Conservation (phyloP, 2,888 invertebrate species). For the Hyalella azteca region DNA sequence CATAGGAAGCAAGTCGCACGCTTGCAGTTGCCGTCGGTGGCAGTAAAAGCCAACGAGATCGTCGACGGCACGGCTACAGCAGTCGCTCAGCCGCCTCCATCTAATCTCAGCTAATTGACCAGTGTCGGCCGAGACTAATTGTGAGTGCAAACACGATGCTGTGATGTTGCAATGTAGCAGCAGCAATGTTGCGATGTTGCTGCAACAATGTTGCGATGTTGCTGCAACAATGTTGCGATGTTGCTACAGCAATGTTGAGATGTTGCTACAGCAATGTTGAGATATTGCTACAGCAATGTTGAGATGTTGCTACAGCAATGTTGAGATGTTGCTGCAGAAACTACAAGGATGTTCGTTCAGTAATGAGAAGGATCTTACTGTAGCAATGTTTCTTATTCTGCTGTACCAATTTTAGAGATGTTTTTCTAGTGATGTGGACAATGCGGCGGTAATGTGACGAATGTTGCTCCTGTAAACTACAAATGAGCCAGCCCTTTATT, state of each 20-base stretch:
- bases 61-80: not conserved
- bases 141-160: not conserved
- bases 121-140: slow-evolving; percentile 6
- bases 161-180: not conserved
- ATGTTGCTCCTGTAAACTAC: too few relatives aligned
- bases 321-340: too few relatives aligned
- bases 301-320: too few relatives aligned
- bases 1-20: too few relatives aligned
- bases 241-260: not conserved
- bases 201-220: not conserved
- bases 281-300: not conserved
- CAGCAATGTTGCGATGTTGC: not conserved
- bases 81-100: not conserved
- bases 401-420: not conserved
- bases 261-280: not conserved
- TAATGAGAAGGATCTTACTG: too few relatives aligned
- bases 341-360: too few relatives aligned
- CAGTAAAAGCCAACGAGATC: not conserved
- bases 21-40: not conserved
- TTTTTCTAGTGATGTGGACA: not conserved
- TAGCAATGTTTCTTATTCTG: too few relatives aligned
- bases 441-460: not conserved
- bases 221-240: not conserved
- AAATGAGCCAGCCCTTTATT: too few relatives aligned
- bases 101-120: slow-evolving; percentile 21